These are phyloP conservation scores for Steatornis caripensis DNA, from an alignment of 2,113 vertebrate genomes.

Conservation along the genomic window DNA sequence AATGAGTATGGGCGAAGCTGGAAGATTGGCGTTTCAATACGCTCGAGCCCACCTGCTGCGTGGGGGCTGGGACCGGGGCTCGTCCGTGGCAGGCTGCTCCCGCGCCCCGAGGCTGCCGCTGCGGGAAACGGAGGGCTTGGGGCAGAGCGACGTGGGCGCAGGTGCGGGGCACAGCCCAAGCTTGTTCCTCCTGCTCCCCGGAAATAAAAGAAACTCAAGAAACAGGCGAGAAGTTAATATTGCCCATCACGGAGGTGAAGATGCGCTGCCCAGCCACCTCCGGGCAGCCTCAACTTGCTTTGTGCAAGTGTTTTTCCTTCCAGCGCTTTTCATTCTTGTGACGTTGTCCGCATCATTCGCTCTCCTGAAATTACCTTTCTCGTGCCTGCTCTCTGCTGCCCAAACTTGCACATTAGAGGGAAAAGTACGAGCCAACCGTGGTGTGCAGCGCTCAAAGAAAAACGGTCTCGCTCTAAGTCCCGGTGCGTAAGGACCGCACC, in stretches of 20 bases:
- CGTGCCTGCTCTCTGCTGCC: neutral
- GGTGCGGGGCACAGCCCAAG: rapidly evolving
- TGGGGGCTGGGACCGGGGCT: neutral
- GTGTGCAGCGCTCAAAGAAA: neutral
- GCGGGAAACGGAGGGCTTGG: rapidly evolving
- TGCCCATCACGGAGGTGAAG: neutral
- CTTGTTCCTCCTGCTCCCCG: neutral
- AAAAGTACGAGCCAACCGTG: neutral
- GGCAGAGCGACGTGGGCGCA: neutral
- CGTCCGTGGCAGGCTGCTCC: rapidly evolving
- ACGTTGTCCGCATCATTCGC: rapidly evolving
- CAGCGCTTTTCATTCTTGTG: neutral
- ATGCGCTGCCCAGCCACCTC: neutral
- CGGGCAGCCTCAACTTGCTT: neutral
- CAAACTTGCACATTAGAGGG: neutral
- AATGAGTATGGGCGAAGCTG: neutral
- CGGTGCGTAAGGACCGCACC: neutral
- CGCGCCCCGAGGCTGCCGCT: rapidly evolving
- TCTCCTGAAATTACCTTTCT: neutral
- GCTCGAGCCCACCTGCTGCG: rapidly evolving
- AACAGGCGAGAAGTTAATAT: neutral
- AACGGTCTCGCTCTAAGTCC: neutral
- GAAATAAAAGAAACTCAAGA: neutral
- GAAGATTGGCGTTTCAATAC: neutral
- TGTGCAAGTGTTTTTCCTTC: neutral